These are phyloP conservation scores for Ferrisia virgata DNA, from an alignment of 2,888 invertebrate genomes.

Conservation along the genomic window DNA sequence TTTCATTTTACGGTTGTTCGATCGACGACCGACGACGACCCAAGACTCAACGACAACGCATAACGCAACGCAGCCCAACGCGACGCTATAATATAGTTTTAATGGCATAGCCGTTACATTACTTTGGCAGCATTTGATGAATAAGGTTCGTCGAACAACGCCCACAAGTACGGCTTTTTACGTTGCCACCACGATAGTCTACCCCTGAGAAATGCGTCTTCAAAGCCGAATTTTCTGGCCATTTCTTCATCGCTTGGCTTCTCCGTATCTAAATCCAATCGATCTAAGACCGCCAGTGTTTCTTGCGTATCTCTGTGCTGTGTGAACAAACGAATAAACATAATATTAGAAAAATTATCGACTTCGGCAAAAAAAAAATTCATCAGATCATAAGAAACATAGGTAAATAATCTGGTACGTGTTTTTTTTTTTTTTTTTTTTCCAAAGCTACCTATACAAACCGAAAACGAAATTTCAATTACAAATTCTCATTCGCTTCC, in stretches of 20 bases:
- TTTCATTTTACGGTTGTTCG: too few species aligned
- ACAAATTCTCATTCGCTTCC: not conserved
- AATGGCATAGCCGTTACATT: constrained; percentile 50
- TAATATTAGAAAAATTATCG: not conserved
- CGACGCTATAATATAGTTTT: not conserved
- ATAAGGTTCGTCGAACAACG: constrained; percentile 98
- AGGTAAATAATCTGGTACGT: not conserved
- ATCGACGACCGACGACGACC: not conserved
- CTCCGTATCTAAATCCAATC: constrained; percentile 95
- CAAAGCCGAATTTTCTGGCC: constrained; percentile 94
- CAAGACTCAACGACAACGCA: too few species aligned
- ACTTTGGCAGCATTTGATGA: constrained; percentile 97
- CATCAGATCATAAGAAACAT: not conserved
- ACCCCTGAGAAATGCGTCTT: constrained; percentile 88
- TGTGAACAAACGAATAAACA: constrained; percentile 48
- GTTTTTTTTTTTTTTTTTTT: too few species aligned
- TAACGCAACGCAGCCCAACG: not conserved
- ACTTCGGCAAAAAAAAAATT: not conserved
- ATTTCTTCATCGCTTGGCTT: constrained; percentile 97
- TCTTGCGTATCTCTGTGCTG: constrained; percentile 98
- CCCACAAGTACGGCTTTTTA: constrained; percentile 97
- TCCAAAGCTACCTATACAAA: not conserved
- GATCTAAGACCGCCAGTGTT: constrained; percentile 94
- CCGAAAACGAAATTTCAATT: not conserved
- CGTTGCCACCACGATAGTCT: constrained; percentile 95